Base-by-base conservation (phyloP, 1,140 invertebrate genomes). In the Hyphantria cunea region DNA sequence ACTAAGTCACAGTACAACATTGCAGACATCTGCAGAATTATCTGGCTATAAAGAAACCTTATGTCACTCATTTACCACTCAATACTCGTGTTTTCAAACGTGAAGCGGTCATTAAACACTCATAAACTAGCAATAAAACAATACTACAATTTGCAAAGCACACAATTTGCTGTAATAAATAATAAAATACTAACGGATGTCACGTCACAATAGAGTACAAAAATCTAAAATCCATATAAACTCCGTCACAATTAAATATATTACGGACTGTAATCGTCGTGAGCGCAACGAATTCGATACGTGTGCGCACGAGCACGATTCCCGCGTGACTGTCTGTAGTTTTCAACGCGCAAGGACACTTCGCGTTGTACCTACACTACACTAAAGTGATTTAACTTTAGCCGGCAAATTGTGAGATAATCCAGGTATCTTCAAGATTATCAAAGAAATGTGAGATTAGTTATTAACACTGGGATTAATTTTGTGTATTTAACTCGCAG, bases 271-370 rank as follows among this genome's bases (percentile, higher is more conserved):
- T 25, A n/a, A 10, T 37, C 11, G 34, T 37, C 34, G 41, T 7
- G 10, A n/a, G 6, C 41, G 41, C 10, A n/a, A 13, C 41, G 39
- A 41, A n/a, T 41, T n/a, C n/a, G 34, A 44, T n/a, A 58, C 55
- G 33, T 39, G 45, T 42, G 55, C 34, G 15, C 55, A 17, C 14
- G 32, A 37, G 45, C 55, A 45, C 11, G n/a, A 42, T n/a, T 58
- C 33, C 34, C 55, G 55, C 55, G 55, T 58, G 55, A 58, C 55
- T 58, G 55, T 12, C 17, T 25, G 17, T 8, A 58, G 48, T 10
- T 49, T 44, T 44, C 55, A 58, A 49, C 32, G 17, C 44, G 34
- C 55, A 58, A 58, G 55, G 55, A 58, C 55, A 34, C 55, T 17
- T 11, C 33, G n/a, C 44, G 34, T 5, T 25, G 14, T 31, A 25